Evolutionary conservation across 2,113 vertebrate genomes (phyloP).

Genomic region (Cichladusa arquata): DNA sequence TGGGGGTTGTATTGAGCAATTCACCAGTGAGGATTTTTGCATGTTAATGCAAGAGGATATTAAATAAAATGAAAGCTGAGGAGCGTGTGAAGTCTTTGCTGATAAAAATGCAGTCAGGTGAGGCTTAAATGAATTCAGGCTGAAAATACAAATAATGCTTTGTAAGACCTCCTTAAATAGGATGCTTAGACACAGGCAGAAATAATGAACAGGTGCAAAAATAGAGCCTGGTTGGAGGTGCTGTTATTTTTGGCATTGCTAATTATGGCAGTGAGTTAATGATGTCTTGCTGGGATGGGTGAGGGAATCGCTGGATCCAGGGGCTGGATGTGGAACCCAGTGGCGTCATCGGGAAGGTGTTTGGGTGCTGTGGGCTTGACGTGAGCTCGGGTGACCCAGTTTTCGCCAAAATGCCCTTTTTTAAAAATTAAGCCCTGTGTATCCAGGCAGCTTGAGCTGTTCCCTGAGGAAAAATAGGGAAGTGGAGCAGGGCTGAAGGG

Average conservation of each 20-base stretch:
- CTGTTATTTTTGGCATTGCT: background rate
- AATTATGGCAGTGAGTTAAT: background rate
- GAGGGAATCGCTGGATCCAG: background rate
- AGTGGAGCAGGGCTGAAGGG: no score
- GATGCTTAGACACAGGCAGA: background rate
- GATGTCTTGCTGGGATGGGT: background rate
- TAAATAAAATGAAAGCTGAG: background rate
- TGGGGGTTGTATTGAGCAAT: background rate
- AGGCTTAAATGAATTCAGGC: background rate
- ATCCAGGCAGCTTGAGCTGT: background rate
- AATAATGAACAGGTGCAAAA: background rate
- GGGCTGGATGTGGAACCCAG: background rate
- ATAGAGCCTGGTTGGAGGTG: background rate
- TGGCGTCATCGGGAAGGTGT: background rate
- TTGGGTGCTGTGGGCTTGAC: fast-evolving
- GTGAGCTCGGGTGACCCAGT: background rate
- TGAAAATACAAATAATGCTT: background rate
- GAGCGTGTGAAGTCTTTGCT: background rate
- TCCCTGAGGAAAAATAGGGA: background rate
- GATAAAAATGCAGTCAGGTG: background rate
- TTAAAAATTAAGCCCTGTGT: background rate
- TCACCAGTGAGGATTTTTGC: background rate
- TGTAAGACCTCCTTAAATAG: background rate
- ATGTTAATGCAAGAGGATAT: background rate
- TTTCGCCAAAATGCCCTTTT: background rate